Conservation (phyloP, 2,888 invertebrate species). For the Drosophila subquinaria region DNA sequence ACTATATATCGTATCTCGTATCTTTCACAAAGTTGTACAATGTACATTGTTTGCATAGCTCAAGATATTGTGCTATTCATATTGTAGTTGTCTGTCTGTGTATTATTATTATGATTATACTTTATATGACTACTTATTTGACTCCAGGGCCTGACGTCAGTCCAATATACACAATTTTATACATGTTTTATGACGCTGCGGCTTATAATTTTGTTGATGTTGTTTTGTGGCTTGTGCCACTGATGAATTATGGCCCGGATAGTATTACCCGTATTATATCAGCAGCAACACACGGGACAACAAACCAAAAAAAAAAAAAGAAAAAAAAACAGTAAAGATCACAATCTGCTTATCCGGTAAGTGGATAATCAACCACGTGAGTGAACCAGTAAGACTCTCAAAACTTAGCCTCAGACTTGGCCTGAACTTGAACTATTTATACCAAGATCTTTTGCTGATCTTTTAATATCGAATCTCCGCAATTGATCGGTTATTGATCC, state of each 20-base stretch:
- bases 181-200: conserved; percentile 62
- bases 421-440: not conserved
- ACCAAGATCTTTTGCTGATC: not conserved
- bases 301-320: conserved; percentile 5
- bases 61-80: conserved; percentile 45
- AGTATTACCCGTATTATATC: conserved; percentile 35
- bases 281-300: conserved; percentile 30
- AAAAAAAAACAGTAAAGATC: not conserved
- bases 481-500: not conserved
- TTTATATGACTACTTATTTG: conserved; percentile 45
- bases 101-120: conserved; percentile 20
- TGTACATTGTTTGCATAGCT: conserved; percentile 53
- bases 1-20: conserved; percentile 19
- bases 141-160: conserved; percentile 65
- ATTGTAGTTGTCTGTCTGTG: conserved; percentile 19
- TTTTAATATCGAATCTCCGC: not conserved
- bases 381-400: not conserved
- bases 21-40: conserved; percentile 47
- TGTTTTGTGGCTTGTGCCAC: conserved; percentile 67
- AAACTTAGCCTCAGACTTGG: not conserved
- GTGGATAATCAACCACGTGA: conserved; percentile 32
- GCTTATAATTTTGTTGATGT: conserved; percentile 59
- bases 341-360: conserved; percentile 34
- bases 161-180: conserved; percentile 55
- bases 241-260: conserved; percentile 63